phyloP scores from a whole-genome alignment of 1,140 invertebrate species.

The Cotesia glomerata region DNA sequence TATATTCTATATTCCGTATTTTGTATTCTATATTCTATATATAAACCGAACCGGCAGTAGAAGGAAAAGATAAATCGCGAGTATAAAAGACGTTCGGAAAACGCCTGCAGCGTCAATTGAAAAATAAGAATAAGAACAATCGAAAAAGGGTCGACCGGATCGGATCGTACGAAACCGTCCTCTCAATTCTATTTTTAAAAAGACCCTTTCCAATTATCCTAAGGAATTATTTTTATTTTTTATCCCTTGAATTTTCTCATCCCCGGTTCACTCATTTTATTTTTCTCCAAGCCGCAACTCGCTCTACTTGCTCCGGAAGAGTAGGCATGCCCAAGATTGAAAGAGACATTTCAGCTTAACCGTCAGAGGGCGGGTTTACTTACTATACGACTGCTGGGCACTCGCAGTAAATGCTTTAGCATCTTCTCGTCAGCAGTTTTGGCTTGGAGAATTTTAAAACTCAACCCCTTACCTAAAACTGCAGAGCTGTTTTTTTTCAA shows the following conservation, averaged over 20 bases:
- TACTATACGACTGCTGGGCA: constrained; percentile 7
- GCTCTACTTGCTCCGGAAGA: neutral
- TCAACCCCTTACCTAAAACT: neutral
- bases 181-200: constrained; percentile 1
- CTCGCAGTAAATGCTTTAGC: constrained; percentile 21
- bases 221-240: neutral
- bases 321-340: neutral
- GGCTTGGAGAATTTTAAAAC: constrained; percentile 16
- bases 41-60: neutral
- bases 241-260: neutral
- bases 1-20: too few relatives aligned
- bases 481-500: neutral
- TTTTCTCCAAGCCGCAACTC: neutral
- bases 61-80: too few relatives aligned
- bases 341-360: constrained; percentile 20
- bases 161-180: neutral
- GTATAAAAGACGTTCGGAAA: constrained; percentile 11
- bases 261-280: neutral
- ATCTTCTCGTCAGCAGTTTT: constrained; percentile 26
- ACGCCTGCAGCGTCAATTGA: constrained; percentile 25
- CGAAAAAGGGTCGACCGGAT: constrained; percentile 9
- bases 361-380: constrained; percentile 8
- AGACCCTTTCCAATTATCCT: constrained; percentile 28
- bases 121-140: constrained; percentile 26
- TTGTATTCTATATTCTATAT: neutral